A percentile compares a stretch with the other conserved stretches of the same genome.
These are phyloP conservation scores for Caenorhabditis becei DNA, from an alignment of 2,888 invertebrate genomes.

Conservation along the genomic window DNA sequence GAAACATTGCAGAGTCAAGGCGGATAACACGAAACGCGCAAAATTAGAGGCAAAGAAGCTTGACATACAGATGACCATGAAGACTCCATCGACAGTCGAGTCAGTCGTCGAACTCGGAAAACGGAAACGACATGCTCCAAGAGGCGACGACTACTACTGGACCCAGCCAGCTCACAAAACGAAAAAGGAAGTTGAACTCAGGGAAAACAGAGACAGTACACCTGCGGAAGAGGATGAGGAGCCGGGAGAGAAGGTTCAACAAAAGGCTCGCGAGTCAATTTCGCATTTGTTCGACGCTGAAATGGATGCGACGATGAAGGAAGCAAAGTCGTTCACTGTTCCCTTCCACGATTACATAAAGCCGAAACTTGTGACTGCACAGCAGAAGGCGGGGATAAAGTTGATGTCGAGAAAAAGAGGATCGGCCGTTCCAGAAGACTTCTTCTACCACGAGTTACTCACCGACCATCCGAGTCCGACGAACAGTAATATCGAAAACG, in stretches of 20 bases:
- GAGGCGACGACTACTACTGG: constrained; percentile 33
- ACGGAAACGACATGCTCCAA: constrained; percentile 30
- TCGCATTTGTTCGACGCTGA: constrained; percentile 39
- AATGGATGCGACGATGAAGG: constrained; percentile 44
- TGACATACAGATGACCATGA: constrained; percentile 31
- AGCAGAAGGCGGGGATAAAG: constrained; percentile 13
- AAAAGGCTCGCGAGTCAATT: constrained; percentile 30
- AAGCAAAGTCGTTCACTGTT: constrained; percentile 19
- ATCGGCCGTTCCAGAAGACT: constrained; percentile 33
- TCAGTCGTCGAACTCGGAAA: constrained; percentile 21
- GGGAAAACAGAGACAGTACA: constrained; percentile 15
- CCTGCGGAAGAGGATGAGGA: constrained; percentile 1
- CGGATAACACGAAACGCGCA: constrained; percentile 8
- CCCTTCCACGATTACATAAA: constrained; percentile 29
- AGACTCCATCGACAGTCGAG: constrained; percentile 3
- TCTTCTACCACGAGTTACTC: constrained; percentile 46
- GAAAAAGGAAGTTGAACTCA: neutral
- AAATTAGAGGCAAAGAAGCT: constrained; percentile 19
- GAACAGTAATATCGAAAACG: constrained; percentile 42
- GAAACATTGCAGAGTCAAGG: constrained; percentile 22
- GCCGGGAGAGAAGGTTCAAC: constrained; percentile 21
- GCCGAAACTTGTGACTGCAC: constrained; percentile 19
- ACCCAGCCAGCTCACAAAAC: constrained; percentile 4
- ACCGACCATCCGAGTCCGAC: constrained; percentile 29
- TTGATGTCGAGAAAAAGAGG: constrained; percentile 29